phyloP scores from a whole-genome alignment of 2,888 invertebrate species.

The Amiota minor region DNA sequence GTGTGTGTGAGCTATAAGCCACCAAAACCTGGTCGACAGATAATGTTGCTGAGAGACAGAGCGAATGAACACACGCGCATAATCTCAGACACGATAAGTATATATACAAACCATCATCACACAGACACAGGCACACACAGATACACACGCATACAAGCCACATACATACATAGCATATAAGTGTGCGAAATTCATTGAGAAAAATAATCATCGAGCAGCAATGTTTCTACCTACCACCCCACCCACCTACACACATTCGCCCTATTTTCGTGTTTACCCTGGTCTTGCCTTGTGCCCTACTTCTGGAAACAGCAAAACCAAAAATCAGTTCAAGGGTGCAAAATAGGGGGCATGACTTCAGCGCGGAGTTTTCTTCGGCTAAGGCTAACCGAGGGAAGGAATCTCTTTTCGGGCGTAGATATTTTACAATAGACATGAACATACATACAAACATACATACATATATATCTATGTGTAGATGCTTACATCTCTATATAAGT shows the following conservation, averaged over 20 bases:
- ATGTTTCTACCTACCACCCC: too few relatives aligned
- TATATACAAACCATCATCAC: slow-evolving; percentile 25
- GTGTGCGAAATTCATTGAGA: slow-evolving; percentile 65
- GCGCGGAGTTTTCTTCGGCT: background rate
- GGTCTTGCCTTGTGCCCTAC: slow-evolving; percentile 1
- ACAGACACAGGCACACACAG: slow-evolving; percentile 24
- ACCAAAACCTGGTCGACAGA: slow-evolving; percentile 41
- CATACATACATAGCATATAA: slow-evolving; percentile 37
- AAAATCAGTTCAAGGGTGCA: slow-evolving; percentile 64
- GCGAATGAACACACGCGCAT: slow-evolving; percentile 16
- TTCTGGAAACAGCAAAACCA: slow-evolving; percentile 25
- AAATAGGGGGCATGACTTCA: slow-evolving; percentile 42
- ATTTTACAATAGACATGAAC: too few relatives aligned
- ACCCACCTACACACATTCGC: background rate
- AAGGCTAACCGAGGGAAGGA: too few relatives aligned
- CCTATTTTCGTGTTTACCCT: background rate
- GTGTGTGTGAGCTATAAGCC: slow-evolving; percentile 33
- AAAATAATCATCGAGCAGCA: slow-evolving; percentile 51
- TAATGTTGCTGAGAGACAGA: slow-evolving; percentile 29
- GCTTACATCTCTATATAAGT: too few relatives aligned
- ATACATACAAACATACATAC: background rate
- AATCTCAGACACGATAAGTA: slow-evolving; percentile 37
- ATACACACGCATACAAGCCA: background rate
- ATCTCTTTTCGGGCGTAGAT: too few relatives aligned
- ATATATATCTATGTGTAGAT: background rate